Percentiles rank a stretch among this genome's conserved stretches.
phyloP scores from a whole-genome alignment of 2,797 vertebrate genomes.

The Salarias fasciatus region DNA sequence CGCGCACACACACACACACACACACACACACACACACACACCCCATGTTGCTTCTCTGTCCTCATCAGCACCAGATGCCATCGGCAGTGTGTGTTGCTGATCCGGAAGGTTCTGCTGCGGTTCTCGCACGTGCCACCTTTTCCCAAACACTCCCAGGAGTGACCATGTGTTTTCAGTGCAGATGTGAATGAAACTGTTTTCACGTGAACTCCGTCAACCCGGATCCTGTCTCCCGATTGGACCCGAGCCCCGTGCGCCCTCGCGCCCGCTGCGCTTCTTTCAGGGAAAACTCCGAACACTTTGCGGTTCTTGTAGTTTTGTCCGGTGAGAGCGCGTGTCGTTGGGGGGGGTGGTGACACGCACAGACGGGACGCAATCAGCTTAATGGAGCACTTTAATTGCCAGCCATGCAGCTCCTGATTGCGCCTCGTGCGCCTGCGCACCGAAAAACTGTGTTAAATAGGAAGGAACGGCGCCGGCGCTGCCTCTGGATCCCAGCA shows the following conservation, averaged over 20 bases:
- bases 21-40: neutral
- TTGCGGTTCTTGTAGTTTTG: neutral
- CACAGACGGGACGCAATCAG: conserved; percentile 16
- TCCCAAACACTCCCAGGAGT: no score
- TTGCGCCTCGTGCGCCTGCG: conserved; percentile 77
- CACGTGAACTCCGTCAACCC: conserved; percentile 74
- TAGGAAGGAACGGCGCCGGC: conserved; percentile 48
- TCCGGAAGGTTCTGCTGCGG: no score
- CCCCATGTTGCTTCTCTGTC: neutral
- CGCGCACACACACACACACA: neutral
- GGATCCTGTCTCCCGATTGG: conserved; percentile 66
- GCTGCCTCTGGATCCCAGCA: conserved; percentile 22
- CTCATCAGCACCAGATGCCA: neutral
- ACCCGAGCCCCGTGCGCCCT: conserved; percentile 38
- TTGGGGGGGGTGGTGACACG: neutral
- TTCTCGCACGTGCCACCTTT: no score
- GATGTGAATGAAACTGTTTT: conserved; percentile 52
- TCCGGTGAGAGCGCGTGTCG: no score
- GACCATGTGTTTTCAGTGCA: neutral
- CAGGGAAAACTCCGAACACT: neutral
- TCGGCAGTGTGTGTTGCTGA: neutral
- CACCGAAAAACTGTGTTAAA: conserved; percentile 45
- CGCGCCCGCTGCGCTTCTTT: conserved; percentile 6
- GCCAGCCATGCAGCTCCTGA: conserved; percentile 62
- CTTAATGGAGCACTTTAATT: conserved; percentile 72